These are phyloP conservation scores for Acrobasis consociella DNA, from an alignment of 2,888 invertebrate species.

Conservation along the genomic window DNA sequence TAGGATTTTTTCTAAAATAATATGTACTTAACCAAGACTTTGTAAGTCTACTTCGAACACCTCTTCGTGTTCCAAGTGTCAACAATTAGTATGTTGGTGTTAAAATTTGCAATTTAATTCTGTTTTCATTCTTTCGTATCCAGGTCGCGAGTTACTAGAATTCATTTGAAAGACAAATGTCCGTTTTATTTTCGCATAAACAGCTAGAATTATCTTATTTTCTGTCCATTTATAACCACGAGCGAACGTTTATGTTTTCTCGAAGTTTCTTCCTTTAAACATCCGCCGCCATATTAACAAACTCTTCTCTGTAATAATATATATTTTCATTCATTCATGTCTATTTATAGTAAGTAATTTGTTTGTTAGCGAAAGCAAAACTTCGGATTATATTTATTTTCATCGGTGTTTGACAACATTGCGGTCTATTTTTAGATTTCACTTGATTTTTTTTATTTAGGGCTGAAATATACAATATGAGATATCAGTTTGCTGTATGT, in stretches of 20 bases:
- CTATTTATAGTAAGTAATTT: too few relatives aligned
- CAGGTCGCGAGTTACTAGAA: constrained; percentile 20
- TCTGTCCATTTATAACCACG: background rate
- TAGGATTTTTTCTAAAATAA: too few relatives aligned
- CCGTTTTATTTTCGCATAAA: constrained; percentile 18
- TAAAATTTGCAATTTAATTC: constrained; percentile 22
- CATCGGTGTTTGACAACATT: too few relatives aligned
- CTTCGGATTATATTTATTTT: too few relatives aligned
- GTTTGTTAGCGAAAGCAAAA: too few relatives aligned
- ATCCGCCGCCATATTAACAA: background rate
- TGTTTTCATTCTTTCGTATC: constrained; percentile 13
- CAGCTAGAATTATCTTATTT: constrained; percentile 10
- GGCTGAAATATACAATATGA: too few relatives aligned
- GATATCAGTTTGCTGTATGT: too few relatives aligned
- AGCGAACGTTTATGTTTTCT: background rate
- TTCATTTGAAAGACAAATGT: constrained; percentile 21
- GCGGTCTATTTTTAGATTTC: too few relatives aligned
- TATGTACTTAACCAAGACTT: too few relatives aligned
- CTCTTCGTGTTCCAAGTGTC: constrained; percentile 5
- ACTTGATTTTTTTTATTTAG: too few relatives aligned
- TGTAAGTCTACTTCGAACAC: background rate
- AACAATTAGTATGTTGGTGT: constrained; percentile 6
- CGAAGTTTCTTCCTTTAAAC: background rate
- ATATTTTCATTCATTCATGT: too few relatives aligned
- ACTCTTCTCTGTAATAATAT: background rate